Evolutionary conservation across 1,140 invertebrate species (phyloP), one percentile per base, ranked within the genome.

Genomic region (Hylyphantes graminicola): DNA sequence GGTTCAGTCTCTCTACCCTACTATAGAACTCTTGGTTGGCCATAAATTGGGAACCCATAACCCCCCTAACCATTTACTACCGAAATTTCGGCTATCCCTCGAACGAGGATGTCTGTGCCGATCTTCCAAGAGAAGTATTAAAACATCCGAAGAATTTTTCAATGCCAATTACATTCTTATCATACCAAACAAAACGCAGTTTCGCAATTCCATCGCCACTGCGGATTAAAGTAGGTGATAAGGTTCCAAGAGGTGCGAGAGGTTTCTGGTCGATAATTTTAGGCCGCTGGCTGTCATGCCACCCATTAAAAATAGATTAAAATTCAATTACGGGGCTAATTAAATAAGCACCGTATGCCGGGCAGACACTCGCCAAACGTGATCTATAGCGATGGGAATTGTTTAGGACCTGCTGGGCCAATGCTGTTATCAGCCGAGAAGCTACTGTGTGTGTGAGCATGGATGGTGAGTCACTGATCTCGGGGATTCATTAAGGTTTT

Each of bases 241-340:
- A 35, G 35, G 12, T 19, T 35, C 35, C 35, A 15, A 35, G 65
- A 13, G 13, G 12, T 10, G 35, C 48, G 53, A 13, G 19, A 70
- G 17, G 15, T 15, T 35, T 35, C 35, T 35, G 19, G 63, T 76
- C 74, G 57, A 76, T 76, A 76, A 15, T 76, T 61, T 76, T 61
- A 48, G 21, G 10, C 12, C 53, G 55, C 19, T 63, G 74, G 12
- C 64, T 21, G 15, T 21, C 21, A 50, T 50, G 74, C 35, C 35
- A 63, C 59, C 74, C 59, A 76, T 76, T 76, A 76, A 76, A 76
- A 76, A 76, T 76, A 76, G 74, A 74, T 74, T 74, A 74, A 74
- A 74, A 74, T 74, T 59, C 72, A 74, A 74, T 74, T 74, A 74
- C 19, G 74, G 21, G 10, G 5, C 74, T 61, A 76, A 76, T 76